Conservation (phyloP, 2,113 vertebrate species). For the Antigone vipio region DNA sequence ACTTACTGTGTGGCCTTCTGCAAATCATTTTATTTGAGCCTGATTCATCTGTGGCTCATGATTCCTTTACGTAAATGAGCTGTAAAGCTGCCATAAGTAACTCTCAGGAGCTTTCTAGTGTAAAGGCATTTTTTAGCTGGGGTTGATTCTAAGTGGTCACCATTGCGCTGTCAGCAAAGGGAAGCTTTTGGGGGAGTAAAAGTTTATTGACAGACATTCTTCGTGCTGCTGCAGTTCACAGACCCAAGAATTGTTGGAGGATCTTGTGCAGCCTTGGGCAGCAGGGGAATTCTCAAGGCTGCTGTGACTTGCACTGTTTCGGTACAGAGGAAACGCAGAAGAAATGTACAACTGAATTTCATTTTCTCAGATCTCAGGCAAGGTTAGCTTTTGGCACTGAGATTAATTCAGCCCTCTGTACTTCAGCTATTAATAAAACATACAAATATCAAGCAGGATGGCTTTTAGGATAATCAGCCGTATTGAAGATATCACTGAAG, state of each 20-base stretch:
- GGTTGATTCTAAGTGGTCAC: background rate
- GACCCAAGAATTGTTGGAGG: background rate
- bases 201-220: background rate
- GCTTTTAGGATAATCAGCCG: background rate
- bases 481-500: background rate
- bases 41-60: slow-evolving; percentile 29
- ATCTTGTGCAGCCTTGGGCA: background rate
- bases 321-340: background rate
- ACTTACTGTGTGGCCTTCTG: slow-evolving; percentile 14
- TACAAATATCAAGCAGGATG: background rate
- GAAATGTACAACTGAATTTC: background rate
- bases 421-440: background rate
- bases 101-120: background rate
- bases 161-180: rapidly evolving
- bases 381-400: background rate
- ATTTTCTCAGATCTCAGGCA: background rate
- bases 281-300: background rate
- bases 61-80: background rate
- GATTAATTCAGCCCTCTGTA: background rate
- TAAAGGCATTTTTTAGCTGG: background rate
- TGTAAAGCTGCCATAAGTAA: background rate
- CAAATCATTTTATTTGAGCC: slow-evolving; percentile 8
- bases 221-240: background rate
- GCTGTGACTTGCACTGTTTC: background rate
- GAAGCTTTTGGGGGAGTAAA: background rate